Evolutionary conservation across 2,888 invertebrate genomes (phyloP), one percentile per base, ranked within the genome.

Genomic region (Sylvicola fuscatus): DNA sequence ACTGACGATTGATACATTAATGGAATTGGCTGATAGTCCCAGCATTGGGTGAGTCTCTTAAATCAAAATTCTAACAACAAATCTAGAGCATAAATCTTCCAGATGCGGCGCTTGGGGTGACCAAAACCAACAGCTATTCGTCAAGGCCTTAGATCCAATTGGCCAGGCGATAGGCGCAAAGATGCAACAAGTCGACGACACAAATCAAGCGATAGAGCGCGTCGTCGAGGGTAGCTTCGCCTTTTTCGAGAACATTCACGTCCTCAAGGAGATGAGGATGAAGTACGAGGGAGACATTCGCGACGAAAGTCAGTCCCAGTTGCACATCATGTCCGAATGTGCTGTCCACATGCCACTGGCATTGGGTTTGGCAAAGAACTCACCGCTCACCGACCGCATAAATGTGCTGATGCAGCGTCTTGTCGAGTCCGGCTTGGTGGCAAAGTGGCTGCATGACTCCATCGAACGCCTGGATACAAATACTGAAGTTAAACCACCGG

Each of bases 311-410:
- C 3, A 14, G n/a, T 43, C 49, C 2, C 44, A 46, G 1, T 54
- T 86, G 37, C 84, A 86, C 46, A 77, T 86, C 8, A 86, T 86
- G 84, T 61, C 64, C 2, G 75, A 82, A 41, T 86, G 86, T 51
- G 70, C 77, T 0, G 71, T 84, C 4, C 71, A 74, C 43, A 78
- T 81, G 66, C 84, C 84, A 0, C 69, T 84, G 35, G 79, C 82
- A 1, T 62, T 86, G 40, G 84, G 82, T 1, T 65, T 84, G 45
- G 78, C 80, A 47, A 83, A 77, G 47, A 82, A 84, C 52, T 82
- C 83, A 0, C 79, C 82, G 1, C 52, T 83, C 4, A 81, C 79
- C 48, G 65, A 68, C 0, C 58, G 67, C 40, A 66, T 76, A 14
- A 78, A 83, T 50, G 61, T 64, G 43, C 66, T 74, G 45, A 64